Evolutionary conservation across 1,140 invertebrate genomes (phyloP).

Genomic region (Leptinotarsa texana): DNA sequence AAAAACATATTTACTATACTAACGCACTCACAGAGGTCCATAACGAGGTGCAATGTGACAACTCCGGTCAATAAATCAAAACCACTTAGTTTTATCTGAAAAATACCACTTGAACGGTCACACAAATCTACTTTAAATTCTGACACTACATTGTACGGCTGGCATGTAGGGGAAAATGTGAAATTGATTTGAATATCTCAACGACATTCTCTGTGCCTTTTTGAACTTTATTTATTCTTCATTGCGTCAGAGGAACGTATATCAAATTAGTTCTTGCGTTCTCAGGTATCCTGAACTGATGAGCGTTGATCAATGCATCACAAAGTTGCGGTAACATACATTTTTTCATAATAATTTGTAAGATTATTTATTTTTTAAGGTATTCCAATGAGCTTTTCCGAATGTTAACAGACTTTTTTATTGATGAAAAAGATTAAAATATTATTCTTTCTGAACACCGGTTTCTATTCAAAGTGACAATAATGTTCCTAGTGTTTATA

Average conservation of each 20-base stretch:
- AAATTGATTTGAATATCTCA: conserved; percentile 32
- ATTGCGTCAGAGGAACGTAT: background rate
- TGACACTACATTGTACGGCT: conserved; percentile 28
- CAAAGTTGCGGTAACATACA: too few relatives aligned
- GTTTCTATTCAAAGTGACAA: too few relatives aligned
- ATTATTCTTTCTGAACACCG: too few relatives aligned
- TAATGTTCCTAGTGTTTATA: too few relatives aligned
- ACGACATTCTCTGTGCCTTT: background rate
- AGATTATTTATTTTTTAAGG: background rate
- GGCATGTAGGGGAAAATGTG: conserved; percentile 31
- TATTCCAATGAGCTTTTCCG: background rate
- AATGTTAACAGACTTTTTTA: background rate
- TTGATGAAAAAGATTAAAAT: background rate
- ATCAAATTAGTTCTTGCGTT: background rate
- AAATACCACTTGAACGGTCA: conserved; percentile 29
- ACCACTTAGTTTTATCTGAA: conserved; percentile 34
- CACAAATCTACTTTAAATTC: conserved; percentile 33
- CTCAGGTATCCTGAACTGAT: background rate
- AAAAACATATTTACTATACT: conserved; percentile 9
- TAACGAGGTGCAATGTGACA: conserved; percentile 31
- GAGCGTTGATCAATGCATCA: too few relatives aligned
- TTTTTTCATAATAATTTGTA: background rate
- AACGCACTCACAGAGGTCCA: conserved; percentile 14
- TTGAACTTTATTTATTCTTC: conserved; percentile 1
- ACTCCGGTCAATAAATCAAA: conserved; percentile 27